Percentiles rank a stretch among this genome's conserved stretches.
These are phyloP conservation scores for Azemiops feae DNA, from an alignment of 2,113 vertebrate genomes.

Conservation along the genomic window DNA sequence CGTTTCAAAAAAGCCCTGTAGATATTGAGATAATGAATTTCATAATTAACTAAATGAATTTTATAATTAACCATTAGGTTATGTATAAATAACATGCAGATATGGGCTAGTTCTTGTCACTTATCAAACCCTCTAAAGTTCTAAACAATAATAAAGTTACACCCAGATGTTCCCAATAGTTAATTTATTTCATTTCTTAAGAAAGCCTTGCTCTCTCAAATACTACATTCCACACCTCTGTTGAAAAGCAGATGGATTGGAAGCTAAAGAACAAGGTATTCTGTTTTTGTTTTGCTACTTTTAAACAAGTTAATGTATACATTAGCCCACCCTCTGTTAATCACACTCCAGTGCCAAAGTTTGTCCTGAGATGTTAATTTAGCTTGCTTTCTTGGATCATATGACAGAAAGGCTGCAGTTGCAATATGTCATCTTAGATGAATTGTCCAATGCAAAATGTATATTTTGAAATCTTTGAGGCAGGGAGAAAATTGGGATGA, in stretches of 20 bases:
- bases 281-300: background rate
- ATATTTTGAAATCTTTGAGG: background rate
- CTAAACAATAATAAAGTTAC: background rate
- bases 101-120: background rate
- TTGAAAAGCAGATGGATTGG: slow-evolving; percentile 12
- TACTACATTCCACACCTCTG: background rate
- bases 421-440: background rate
- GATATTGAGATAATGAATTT: background rate
- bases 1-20: background rate
- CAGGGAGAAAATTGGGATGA: background rate
- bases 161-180: background rate
- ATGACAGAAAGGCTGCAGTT: slow-evolving; percentile 18
- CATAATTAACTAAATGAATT: background rate
- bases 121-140: background rate
- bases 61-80: background rate
- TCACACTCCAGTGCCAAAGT: slow-evolving; percentile 28
- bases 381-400: slow-evolving; percentile 20
- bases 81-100: background rate
- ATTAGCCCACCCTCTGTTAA: background rate
- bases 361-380: slow-evolving; percentile 27
- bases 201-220: background rate
- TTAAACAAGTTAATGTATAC: background rate
- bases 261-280: background rate
- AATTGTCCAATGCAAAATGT: slow-evolving; percentile 4
- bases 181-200: background rate